Percentiles rank a stretch among this genome's conserved stretches.
Evolutionary conservation across 1,140 invertebrate genomes (phyloP).

Genomic region (Leptinotarsa undecemlineata): DNA sequence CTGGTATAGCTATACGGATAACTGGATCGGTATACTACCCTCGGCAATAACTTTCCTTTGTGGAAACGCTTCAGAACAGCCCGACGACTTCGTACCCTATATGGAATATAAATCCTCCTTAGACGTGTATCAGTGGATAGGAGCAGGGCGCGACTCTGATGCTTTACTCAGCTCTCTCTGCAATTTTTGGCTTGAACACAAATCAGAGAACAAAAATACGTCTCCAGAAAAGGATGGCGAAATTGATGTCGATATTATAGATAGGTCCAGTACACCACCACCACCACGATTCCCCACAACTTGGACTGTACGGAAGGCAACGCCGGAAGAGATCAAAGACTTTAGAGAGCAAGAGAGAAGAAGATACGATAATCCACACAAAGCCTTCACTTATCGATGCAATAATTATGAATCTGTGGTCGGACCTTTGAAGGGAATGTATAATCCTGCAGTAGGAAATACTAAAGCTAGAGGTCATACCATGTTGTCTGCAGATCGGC

Average conservation of each 20-base stretch:
- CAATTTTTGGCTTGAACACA: slow-evolving; percentile 72
- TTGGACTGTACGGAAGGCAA: slow-evolving; percentile 81
- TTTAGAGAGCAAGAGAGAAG: slow-evolving; percentile 75
- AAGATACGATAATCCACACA: slow-evolving; percentile 78
- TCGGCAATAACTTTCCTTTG: slow-evolving; percentile 85
- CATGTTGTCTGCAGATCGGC: slow-evolving; percentile 79
- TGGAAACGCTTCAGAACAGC: slow-evolving; percentile 79
- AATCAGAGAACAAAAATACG: slow-evolving; percentile 54
- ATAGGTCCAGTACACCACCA: slow-evolving; percentile 45
- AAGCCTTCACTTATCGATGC: slow-evolving; percentile 75
- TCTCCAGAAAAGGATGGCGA: slow-evolving; percentile 50
- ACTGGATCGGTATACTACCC: slow-evolving; percentile 78
- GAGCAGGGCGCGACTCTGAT: slow-evolving; percentile 90
- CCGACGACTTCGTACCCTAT: slow-evolving; percentile 91
- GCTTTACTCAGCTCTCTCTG: slow-evolving; percentile 74
- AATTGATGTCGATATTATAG: slow-evolving; percentile 51
- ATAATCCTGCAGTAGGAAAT: slow-evolving; percentile 62
- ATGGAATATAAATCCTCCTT: slow-evolving; percentile 81
- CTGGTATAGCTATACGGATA: slow-evolving; percentile 71
- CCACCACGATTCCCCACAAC: slow-evolving; percentile 65
- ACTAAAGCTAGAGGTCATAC: slow-evolving; percentile 77
- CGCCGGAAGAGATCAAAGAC: slow-evolving; percentile 73
- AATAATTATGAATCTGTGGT: slow-evolving; percentile 87
- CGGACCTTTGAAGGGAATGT: slow-evolving; percentile 87
- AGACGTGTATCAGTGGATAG: slow-evolving; percentile 90